These are phyloP conservation scores for Rhinoraja longicauda DNA, from an alignment of 2,797 vertebrate species.

Conservation along the genomic window DNA sequence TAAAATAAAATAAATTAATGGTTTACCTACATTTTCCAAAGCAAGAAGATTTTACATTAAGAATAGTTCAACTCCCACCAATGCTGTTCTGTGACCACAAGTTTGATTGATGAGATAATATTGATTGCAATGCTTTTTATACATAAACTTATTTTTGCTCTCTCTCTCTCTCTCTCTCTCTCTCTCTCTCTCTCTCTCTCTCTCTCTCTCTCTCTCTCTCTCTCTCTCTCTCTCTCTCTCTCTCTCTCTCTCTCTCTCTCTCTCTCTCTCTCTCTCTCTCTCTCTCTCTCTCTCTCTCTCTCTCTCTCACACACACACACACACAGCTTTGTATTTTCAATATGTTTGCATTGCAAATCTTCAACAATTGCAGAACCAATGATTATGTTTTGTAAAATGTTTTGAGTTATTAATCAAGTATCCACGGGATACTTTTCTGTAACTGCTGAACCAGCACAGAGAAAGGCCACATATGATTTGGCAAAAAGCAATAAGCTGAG, in stretches of 20 bases:
- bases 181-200: too few species aligned
- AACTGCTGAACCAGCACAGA: too few species aligned
- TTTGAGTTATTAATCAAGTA: neutral
- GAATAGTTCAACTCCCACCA: neutral
- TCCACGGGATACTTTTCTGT: neutral
- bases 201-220: too few species aligned
- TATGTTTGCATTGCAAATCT: neutral
- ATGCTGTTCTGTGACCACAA: neutral
- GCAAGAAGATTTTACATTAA: neutral
- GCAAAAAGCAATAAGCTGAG: too few species aligned
- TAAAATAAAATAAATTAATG: neutral
- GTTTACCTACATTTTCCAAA: neutral
- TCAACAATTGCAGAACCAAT: neutral
- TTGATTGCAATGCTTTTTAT: neutral
- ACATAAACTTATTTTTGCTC: neutral
- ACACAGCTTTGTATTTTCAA: neutral
- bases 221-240: too few species aligned
- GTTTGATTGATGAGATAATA: neutral
- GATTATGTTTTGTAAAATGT: neutral
- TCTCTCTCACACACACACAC: too few species aligned
- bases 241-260: too few species aligned
- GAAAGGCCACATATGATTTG: too few species aligned
- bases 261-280: too few species aligned
- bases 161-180: too few species aligned
- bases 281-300: too few species aligned